Percentiles rank a stretch among this genome's conserved stretches.
Conservation (phyloP, 2,113 vertebrate genomes). For the Chamaetylas fuelleborni region DNA sequence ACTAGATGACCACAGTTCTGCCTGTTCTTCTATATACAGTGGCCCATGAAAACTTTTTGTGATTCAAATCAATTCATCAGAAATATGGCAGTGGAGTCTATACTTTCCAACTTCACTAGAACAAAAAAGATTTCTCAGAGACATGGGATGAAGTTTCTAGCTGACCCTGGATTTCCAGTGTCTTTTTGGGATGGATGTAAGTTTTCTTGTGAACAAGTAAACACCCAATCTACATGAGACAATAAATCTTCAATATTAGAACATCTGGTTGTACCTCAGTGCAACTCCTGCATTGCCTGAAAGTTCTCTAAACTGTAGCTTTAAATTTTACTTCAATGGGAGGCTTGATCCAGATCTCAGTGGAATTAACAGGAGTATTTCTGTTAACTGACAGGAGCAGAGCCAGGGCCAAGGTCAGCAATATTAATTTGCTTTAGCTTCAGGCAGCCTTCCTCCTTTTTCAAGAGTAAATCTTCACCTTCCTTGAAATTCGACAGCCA, state of each 20-base stretch:
- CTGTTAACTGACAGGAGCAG: neutral
- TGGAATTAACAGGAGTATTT: constrained; percentile 3
- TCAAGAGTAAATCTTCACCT: neutral
- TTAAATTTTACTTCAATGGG: neutral
- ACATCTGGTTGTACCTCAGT: neutral
- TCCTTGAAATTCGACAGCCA: neutral
- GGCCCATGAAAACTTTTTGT: neutral
- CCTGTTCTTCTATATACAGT: neutral
- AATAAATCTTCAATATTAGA: neutral
- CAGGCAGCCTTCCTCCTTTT: constrained; percentile 6
- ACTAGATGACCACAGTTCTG: neutral
- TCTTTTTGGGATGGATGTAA: neutral
- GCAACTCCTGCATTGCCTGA: neutral
- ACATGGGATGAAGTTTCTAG: neutral
- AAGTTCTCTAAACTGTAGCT: neutral
- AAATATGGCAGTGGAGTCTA: neutral
- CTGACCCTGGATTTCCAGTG: neutral
- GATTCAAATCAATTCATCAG: neutral
- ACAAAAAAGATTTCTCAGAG: neutral
- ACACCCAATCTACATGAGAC: neutral
- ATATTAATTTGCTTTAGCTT: constrained; percentile 29
- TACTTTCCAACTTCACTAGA: neutral
- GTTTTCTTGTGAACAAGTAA: neutral
- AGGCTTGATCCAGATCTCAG: neutral
- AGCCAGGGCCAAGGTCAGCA: constrained; percentile 21